phyloP scores from a whole-genome alignment of 2,888 invertebrate species.

The Phorcus lineatus region DNA sequence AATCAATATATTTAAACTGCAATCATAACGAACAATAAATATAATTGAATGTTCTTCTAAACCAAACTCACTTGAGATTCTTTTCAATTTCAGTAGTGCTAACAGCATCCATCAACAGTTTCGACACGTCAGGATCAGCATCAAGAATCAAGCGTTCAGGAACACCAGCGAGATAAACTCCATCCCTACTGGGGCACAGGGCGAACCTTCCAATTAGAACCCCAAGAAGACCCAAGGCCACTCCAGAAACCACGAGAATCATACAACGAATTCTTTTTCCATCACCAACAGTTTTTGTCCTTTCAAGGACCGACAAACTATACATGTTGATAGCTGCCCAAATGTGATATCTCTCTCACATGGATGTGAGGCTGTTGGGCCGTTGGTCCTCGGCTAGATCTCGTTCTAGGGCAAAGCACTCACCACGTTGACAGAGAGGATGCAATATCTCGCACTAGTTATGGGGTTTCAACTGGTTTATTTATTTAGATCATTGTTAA shows the following conservation, averaged over 20 bases:
- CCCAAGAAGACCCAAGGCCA: slow-evolving; percentile 45
- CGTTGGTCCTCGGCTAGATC: too few species aligned
- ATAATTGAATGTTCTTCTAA: too few species aligned
- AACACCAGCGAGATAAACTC: slow-evolving; percentile 32
- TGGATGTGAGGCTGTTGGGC: too few species aligned
- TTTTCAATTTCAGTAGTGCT: slow-evolving; percentile 12
- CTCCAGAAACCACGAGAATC: background rate
- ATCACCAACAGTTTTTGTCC: background rate
- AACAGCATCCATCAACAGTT: slow-evolving; percentile 5
- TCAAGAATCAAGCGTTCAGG: background rate
- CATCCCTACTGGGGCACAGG: slow-evolving; percentile 33
- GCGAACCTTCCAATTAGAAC: slow-evolving; percentile 53
- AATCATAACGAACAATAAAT: too few species aligned
- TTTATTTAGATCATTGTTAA: too few species aligned
- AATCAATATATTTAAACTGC: too few species aligned
- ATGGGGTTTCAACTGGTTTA: too few species aligned
- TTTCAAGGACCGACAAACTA: background rate
- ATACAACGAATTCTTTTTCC: background rate
- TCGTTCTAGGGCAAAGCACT: too few species aligned
- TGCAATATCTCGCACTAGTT: too few species aligned
- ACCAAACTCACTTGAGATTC: slow-evolving; percentile 21
- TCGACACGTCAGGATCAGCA: background rate
- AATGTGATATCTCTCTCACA: too few species aligned
- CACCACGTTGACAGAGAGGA: too few species aligned
- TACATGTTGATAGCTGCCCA: background rate